phyloP scores from a whole-genome alignment of 2,888 invertebrate species.

The Acanthosepion lycidas region DNA sequence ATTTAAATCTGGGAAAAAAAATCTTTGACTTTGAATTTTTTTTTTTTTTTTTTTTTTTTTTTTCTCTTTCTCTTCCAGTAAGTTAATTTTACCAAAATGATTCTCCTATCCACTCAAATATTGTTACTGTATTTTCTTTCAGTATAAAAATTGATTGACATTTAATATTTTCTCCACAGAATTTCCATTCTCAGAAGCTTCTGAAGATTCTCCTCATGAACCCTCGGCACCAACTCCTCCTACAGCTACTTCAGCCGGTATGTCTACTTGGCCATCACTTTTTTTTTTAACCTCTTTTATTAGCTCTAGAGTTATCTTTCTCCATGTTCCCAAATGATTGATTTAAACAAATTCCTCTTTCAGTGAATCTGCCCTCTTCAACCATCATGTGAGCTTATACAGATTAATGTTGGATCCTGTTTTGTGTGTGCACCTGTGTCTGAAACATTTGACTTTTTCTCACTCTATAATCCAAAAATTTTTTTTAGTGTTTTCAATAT shows the following conservation, averaged over 20 bases:
- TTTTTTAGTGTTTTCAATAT: no score
- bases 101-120: no score
- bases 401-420: no score
- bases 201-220: conserved; percentile 43
- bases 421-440: no score
- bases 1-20: background rate
- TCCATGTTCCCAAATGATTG: background rate
- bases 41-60: background rate
- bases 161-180: background rate
- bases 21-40: background rate
- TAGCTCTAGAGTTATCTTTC: background rate
- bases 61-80: background rate
- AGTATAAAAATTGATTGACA: background rate
- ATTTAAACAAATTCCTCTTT: no score
- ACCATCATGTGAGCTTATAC: background rate
- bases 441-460: no score
- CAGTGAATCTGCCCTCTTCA: background rate
- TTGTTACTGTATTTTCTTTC: no score
- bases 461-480: no score
- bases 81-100: no score
- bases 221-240: background rate
- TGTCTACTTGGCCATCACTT: no score
- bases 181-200: conserved; percentile 44
- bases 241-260: conserved; percentile 39
- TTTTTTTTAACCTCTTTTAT: background rate